These are phyloP conservation scores for Metallyticus violacea DNA, from an alignment of 2,888 invertebrate genomes.

Conservation along the genomic window DNA sequence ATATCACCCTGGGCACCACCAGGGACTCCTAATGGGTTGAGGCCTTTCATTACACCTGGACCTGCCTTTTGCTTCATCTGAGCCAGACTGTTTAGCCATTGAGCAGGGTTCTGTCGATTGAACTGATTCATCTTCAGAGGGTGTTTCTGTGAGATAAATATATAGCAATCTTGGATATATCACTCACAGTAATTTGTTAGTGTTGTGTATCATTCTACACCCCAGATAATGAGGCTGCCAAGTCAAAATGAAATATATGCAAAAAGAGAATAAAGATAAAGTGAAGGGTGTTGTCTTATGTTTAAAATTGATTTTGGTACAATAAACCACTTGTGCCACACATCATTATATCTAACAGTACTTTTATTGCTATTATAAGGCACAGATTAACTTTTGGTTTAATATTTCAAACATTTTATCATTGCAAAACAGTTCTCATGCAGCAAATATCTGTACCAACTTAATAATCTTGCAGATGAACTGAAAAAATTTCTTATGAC, in stretches of 20 bases:
- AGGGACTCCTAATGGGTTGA: slow-evolving; percentile 29
- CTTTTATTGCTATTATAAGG: neutral
- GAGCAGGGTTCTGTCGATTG: slow-evolving; percentile 77
- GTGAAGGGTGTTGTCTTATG: neutral
- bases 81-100: slow-evolving; percentile 75
- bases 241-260: neutral
- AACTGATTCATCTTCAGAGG: slow-evolving; percentile 86
- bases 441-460: neutral
- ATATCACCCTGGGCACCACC: slow-evolving; percentile 30
- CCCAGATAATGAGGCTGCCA: neutral
- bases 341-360: neutral
- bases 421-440: neutral
- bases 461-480: no score
- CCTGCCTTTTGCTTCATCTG: slow-evolving; percentile 69
- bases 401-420: neutral
- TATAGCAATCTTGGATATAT: slow-evolving; percentile 10
- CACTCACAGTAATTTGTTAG: neutral
- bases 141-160: slow-evolving; percentile 68
- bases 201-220: neutral
- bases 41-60: slow-evolving; percentile 39
- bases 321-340: neutral
- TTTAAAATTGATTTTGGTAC: slow-evolving; percentile 32
- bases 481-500: no score
- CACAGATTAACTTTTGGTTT: neutral
- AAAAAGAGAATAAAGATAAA: neutral